Percentiles rank a stretch among this genome's conserved stretches.
Conservation (phyloP, 2,888 invertebrate species). For the Crioceris asparagi region DNA sequence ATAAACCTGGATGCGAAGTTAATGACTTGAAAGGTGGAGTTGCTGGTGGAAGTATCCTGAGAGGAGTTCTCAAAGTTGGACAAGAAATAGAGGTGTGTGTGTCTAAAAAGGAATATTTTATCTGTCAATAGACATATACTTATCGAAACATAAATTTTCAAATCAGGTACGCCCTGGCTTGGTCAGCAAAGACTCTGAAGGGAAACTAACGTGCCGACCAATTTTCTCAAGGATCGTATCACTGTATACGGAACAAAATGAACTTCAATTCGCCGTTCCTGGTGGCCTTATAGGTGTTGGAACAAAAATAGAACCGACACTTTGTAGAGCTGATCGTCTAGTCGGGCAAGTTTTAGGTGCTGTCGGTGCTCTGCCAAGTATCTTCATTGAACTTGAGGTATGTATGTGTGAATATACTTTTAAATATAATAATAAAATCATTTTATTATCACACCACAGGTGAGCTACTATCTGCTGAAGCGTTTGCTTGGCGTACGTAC, state of each 20-base stretch:
- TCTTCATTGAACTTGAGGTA: slow-evolving; percentile 96
- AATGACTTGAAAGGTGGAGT: slow-evolving; percentile 97
- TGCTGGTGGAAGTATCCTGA: slow-evolving; percentile 94
- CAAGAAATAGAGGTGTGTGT: slow-evolving; percentile 91
- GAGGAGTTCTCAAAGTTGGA: slow-evolving; percentile 92
- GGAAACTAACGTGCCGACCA: slow-evolving; percentile 89
- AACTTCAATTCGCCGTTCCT: slow-evolving; percentile 95
- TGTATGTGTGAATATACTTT: too few species aligned
- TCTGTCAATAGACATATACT: neutral
- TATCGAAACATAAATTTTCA: slow-evolving; percentile 1
- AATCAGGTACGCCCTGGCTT: slow-evolving; percentile 77
- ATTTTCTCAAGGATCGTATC: slow-evolving; percentile 97
- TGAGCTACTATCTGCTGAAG: slow-evolving; percentile 89
- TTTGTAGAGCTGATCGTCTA: slow-evolving; percentile 95
- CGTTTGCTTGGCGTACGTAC: slow-evolving; percentile 94
- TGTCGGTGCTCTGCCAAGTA: slow-evolving; percentile 91
- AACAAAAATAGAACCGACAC: slow-evolving; percentile 96
- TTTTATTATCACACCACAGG: slow-evolving; percentile 23
- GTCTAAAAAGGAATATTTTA: neutral
- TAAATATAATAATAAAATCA: too few species aligned
- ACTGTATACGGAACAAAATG: slow-evolving; percentile 95
- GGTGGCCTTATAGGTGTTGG: slow-evolving; percentile 99
- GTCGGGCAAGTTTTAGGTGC: slow-evolving; percentile 91
- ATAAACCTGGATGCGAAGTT: slow-evolving; percentile 98
- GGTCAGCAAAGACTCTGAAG: slow-evolving; percentile 93